Evolutionary conservation across 2,113 vertebrate species (phyloP), one percentile per base, ranked within the genome.

Genomic region (Glaucomys volans): DNA sequence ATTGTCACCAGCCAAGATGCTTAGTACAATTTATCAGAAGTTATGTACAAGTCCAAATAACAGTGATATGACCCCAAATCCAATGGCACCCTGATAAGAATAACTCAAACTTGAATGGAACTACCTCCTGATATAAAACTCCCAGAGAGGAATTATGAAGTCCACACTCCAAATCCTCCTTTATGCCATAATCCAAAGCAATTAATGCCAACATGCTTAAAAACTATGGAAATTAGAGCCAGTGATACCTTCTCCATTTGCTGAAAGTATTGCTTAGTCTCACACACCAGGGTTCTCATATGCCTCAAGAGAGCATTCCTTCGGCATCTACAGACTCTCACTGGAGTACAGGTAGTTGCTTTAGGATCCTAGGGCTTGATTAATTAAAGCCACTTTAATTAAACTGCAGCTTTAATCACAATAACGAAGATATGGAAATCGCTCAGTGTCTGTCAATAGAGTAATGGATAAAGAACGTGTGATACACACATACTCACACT

Each of bases 61-160:
- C 12, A 67, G 37, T 22, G 69, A 74, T 64, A 42, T 20, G 44
- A 83, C n/a, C 30, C 57, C 69, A 94, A 93, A 83, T 79, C 75
- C 0, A 10, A 35, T 50, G 59, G 75, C 22, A 82, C 28, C 69
- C 81, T 44, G 57, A 59, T 66, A 81, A 50, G 10, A 86, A 76
- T 94, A 79, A 91, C 57, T 94, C 57, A 86, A 85, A 71, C 72
- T 81, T 86, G 52, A 80, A 85, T 96, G 91, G 40, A 86, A 86
- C 14, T 89, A 4, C 12, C 10, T 93, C 30, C 57, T 22, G 67
- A 75, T 82, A 95, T 72, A 79, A 84, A 89, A 88, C 9, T 82
- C 59, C 52, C 28, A 75, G 84, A 52, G 64, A 85, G 50, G 22
- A 91, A 88, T 82, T 84, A 52, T 24, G 2, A 85, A 88, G 37